Evolutionary conservation across 37 sponge, comb jelly and placozoan species (phyloP), one percentile per base, ranked within the genome.

Genomic region (Tethya wilhelma): DNA sequence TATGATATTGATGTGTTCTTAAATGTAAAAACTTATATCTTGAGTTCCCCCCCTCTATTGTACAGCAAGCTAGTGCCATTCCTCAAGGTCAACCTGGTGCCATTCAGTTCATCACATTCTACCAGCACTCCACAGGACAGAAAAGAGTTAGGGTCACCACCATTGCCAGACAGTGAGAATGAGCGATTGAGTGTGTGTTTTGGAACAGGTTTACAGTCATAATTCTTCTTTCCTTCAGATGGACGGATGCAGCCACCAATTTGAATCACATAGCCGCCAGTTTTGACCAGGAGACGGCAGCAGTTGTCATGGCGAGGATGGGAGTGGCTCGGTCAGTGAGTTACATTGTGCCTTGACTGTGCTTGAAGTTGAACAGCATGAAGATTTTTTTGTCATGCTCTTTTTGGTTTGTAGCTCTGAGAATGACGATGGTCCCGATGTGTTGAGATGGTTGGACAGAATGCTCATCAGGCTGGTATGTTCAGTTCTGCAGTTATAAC

Each of bases 111-210:
- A 95, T 99, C 64, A 88, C 97, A 0, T 88, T 91, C 81, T 99
- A 94, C 81, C 97, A 96, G 70, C 95, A 94, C 79, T 79, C 95
- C 31, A 82, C 87, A 2, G 99, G 99, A 5, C 93, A 90, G 80
- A 94, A 92, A 86, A 94, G 95, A 68, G 93, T 96, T 23, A 83
- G 99, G 5, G 99, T 99, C 45, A 96, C 99, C 43, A 99, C 99
- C 33, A 71, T 96, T 7, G 96, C 97, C n/a, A 80, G 99, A 44
- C 92, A 99, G 93, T 98, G 56, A 86, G 99, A 79, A n/a, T n/a
- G n/a, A n/a, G n/a, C n/a, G n/a, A n/a, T n/a, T n/a, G n/a, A n/a
- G n/a, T n/a, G n/a, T n/a, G n/a, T n/a, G n/a, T n/a, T n/a, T n/a
- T n/a, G n/a, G n/a, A n/a, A n/a, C n/a, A n/a, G n/a, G n/a, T n/a